Percentiles rank a stretch among this genome's conserved stretches.
Evolutionary conservation across 2,113 vertebrate species (phyloP).

Genomic region (Acrocephalus kingi): DNA sequence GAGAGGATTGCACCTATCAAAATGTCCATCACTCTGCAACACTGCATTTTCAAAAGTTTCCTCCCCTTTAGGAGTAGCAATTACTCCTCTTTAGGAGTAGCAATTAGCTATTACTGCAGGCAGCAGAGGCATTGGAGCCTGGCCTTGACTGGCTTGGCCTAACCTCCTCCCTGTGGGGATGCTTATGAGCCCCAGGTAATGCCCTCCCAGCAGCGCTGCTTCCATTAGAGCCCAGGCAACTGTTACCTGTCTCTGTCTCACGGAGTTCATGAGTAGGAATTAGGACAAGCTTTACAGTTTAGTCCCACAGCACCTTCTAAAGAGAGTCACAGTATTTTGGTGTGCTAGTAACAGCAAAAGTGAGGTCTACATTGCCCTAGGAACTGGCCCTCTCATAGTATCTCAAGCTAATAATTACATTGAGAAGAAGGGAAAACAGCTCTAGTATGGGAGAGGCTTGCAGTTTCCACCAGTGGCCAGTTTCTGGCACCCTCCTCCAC

Average conservation of each 20-base stretch:
- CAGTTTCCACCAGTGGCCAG: not conserved
- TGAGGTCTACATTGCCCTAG: fast-evolving
- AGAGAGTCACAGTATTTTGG: not conserved
- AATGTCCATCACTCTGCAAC: not conserved
- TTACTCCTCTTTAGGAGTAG: not conserved
- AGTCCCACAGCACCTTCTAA: not conserved
- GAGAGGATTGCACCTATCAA: not conserved
- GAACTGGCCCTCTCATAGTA: not conserved
- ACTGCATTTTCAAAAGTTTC: not conserved
- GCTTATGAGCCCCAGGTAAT: not conserved
- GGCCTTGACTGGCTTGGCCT: not conserved
- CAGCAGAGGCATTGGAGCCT: not conserved
- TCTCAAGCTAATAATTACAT: not conserved
- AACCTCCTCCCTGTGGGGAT: not conserved
- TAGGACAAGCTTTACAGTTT: not conserved
- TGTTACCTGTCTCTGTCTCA: not conserved
- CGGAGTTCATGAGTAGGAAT: not conserved
- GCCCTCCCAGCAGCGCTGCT: not conserved
- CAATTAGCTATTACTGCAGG: not conserved
- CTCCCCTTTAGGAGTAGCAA: not conserved
- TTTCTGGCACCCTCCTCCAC: not conserved
- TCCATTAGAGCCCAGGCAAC: fast-evolving
- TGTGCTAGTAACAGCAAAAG: not conserved
- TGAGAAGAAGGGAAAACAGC: not conserved
- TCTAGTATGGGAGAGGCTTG: not conserved